Conservation (phyloP, 2,888 invertebrate species). For the Tenthredo distinguenda region DNA sequence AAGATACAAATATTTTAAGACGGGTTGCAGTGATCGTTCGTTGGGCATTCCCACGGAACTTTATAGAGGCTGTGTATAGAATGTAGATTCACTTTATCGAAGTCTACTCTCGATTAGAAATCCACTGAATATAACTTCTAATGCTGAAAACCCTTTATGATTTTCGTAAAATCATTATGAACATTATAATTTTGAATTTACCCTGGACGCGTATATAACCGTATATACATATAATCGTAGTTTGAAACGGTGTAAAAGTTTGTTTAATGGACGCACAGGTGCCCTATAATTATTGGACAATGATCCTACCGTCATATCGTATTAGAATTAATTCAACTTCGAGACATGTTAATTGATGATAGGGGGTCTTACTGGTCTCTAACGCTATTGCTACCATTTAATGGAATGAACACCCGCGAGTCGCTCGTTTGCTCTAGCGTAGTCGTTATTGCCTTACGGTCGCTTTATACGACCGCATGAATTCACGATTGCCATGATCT, state of each 20-base stretch:
- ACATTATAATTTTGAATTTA: not conserved
- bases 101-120: not conserved
- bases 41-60: not conserved
- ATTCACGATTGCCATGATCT: conserved; percentile 11
- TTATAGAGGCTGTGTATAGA: not conserved
- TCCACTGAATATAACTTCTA: not conserved
- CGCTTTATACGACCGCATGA: conserved; percentile 31
- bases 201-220: not conserved
- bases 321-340: not conserved
- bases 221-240: not conserved
- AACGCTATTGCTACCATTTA: not conserved
- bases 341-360: not conserved
- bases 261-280: not conserved
- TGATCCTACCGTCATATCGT: not conserved
- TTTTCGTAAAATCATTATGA: not conserved
- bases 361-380: not conserved
- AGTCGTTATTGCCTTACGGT: not conserved
- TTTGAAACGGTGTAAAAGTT: not conserved
- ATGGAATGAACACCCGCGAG: conserved; percentile 1
- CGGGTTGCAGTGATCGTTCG: not conserved
- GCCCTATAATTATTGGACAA: not conserved
- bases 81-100: not conserved
- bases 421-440: not conserved
- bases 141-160: not conserved
- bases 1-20: no score